Conservation (phyloP, 2,888 invertebrate genomes). For the Noctua janthe region DNA sequence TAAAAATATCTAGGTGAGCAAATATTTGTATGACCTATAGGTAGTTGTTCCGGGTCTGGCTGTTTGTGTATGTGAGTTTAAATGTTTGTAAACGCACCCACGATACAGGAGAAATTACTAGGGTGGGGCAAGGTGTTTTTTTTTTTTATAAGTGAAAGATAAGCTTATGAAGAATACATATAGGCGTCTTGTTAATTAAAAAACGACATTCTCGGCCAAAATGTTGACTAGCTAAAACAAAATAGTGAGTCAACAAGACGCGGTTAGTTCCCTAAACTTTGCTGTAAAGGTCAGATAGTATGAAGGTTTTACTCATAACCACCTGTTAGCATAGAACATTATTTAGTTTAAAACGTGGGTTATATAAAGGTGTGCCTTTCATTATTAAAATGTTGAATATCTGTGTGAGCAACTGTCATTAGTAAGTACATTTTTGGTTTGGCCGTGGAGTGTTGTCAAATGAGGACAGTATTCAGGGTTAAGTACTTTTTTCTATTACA, state of each 20-base stretch:
- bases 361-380: constrained; percentile 14
- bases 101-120: too few species aligned
- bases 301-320: constrained; percentile 23
- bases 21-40: neutral
- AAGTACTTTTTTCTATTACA: constrained; percentile 8
- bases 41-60: too few species aligned
- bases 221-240: neutral
- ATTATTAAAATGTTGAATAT: constrained; percentile 41
- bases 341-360: constrained; percentile 30
- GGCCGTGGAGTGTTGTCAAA: constrained; percentile 49
- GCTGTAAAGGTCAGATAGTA: constrained; percentile 8
- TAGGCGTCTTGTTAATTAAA: neutral
- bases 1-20: neutral
- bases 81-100: too few species aligned
- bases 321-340: constrained; percentile 22
- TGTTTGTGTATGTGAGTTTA: too few species aligned
- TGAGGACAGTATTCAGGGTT: constrained; percentile 54
- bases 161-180: too few species aligned
- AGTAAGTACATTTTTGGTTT: constrained; percentile 36
- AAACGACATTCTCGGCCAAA: neutral
- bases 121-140: too few species aligned
- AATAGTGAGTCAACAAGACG: neutral
- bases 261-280: constrained; percentile 11
- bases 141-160: too few species aligned
- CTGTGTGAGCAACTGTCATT: constrained; percentile 43